phyloP scores from a whole-genome alignment of 2,797 vertebrate genomes.

The Dallia pectoralis region DNA sequence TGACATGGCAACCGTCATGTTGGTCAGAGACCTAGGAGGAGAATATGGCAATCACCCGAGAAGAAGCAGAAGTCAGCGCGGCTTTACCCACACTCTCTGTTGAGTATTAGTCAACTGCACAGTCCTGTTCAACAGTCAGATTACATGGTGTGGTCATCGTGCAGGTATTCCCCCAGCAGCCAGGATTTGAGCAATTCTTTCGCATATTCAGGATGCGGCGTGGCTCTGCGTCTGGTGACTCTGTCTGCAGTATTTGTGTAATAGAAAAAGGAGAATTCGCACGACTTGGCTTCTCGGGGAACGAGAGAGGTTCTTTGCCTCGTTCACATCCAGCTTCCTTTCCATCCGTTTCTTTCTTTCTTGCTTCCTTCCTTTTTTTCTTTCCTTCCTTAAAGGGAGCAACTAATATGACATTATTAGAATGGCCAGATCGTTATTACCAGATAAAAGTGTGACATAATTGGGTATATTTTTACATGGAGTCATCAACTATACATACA shows the following conservation, averaged over 20 bases:
- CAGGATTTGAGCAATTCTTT: conserved; percentile 56
- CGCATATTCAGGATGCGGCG: conserved; percentile 47
- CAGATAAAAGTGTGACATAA: not conserved
- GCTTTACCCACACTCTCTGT: conserved; percentile 49
- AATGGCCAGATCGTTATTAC: not conserved
- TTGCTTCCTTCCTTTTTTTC: not conserved
- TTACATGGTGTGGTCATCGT: conserved; percentile 43
- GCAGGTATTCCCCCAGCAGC: conserved; percentile 42
- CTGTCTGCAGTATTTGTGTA: conserved; percentile 40
- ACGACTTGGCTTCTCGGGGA: conserved; percentile 9
- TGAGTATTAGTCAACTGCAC: conserved; percentile 20
- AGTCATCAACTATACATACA: not conserved
- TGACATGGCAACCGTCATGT: conserved; percentile 61
- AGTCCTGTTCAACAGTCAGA: conserved; percentile 26
- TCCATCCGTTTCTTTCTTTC: not conserved
- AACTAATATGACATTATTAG: not conserved
- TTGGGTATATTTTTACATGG: not conserved
- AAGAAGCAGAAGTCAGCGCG: conserved; percentile 56
- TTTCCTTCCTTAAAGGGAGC: not conserved
- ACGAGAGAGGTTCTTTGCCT: conserved; percentile 12
- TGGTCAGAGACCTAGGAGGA: conserved; percentile 44
- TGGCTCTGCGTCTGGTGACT: conserved; percentile 62
- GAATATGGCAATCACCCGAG: conserved; percentile 42
- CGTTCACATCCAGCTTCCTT: not conserved
- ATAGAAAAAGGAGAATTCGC: conserved; percentile 5